Percentiles rank a stretch among this genome's conserved stretches.
Evolutionary conservation across 2,113 vertebrate species (phyloP).

Genomic region (Sclerurus mexicanus): DNA sequence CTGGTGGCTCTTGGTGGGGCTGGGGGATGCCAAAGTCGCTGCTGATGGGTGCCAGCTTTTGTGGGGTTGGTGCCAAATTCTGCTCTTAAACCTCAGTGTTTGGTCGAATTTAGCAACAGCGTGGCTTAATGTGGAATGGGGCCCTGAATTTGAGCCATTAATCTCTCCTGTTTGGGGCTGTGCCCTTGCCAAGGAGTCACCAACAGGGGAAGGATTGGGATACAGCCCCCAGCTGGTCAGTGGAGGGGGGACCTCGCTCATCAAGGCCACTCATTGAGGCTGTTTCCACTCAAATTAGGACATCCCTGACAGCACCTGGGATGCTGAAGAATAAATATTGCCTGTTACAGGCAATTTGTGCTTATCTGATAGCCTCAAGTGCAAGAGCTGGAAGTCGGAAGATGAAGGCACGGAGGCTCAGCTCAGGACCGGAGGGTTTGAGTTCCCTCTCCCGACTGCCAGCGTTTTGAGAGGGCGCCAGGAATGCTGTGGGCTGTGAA

Average conservation of each 20-base stretch:
- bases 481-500: conserved; percentile 55
- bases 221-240: background rate
- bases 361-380: conserved; percentile 5
- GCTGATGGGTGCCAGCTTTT: background rate
- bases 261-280: background rate
- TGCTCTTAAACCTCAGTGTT: background rate
- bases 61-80: background rate
- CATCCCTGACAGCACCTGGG: background rate
- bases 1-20: background rate
- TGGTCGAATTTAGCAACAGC: background rate
- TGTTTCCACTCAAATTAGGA: background rate
- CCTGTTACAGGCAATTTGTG: conserved; percentile 5
- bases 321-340: background rate
- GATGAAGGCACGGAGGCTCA: background rate
- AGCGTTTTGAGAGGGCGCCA: conserved; percentile 17
- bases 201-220: background rate
- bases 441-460: background rate
- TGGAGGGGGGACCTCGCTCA: background rate
- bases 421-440: background rate
- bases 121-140: background rate
- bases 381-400: background rate
- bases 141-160: background rate
- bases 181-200: background rate
- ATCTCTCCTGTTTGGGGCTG: background rate
- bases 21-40: accelerated